Evolutionary conservation across 2,797 vertebrate genomes (phyloP), one percentile per base, ranked within the genome.

Genomic region (Hoplostethus atlanticus): DNA sequence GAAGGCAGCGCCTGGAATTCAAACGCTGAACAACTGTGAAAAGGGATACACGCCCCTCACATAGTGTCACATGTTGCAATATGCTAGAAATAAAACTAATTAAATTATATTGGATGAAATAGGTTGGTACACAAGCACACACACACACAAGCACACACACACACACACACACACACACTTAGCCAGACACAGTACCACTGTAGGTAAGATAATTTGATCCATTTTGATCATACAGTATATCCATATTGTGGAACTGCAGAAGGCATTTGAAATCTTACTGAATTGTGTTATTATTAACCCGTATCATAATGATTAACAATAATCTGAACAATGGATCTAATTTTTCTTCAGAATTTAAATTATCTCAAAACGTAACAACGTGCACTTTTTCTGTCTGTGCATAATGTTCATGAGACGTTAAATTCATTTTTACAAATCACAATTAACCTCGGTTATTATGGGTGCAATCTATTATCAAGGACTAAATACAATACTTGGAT

Each of bases 101-200:
- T 15, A 44, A 38, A n/a, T 38, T 56, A 16, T 56, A 30, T 36
- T 56, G 30, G 15, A 31, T 56, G 30, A 56, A 56, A 56, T 36
- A 40, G 34, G 28, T 40, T 42, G 42, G 34, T 8, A 56, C 36
- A 58, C 67, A 64, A 30, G 38, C 31, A 54, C 13, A n/a, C 10
- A 42, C 60, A 68, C 36, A 40, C 59, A 56, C 46, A 66, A 47
- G 21, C 36, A 28, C 40, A 15, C 48, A 48, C 48, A 56, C 66
- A 66, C 64, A 55, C 64, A 30, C 51, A 67, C 61, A 21, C 81
- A 68, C 66, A 63, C 78, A 72, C 74, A 72, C 69, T 55, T 28
- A 40, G 40, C 28, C 71, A 77, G 54, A 72, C 67, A 83, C n/a
- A 48, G n/a, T 52, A 54, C 48, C 76, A 55, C 74, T 87, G 40